Evolutionary conservation across 2,888 invertebrate species (phyloP), one percentile per base, ranked within the genome.

Genomic region (Drosophila mercatorum): DNA sequence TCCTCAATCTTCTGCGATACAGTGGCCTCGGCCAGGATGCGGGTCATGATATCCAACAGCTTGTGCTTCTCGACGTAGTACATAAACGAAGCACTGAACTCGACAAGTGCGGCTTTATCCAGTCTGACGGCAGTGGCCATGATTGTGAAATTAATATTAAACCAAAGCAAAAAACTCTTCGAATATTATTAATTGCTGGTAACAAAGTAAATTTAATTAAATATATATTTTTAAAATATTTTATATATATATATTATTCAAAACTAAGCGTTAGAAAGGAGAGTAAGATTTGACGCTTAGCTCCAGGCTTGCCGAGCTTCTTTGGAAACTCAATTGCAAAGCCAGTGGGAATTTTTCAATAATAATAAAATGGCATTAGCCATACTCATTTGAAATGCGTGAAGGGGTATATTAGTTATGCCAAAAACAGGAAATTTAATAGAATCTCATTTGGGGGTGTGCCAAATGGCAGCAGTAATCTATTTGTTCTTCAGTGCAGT

Each of bases 21-120:
- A 0, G 71, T 66, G 6, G 91, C 78, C 72, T 91, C 90, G 0
- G 88, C 87, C 60, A 91, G 36, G 26, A 92, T 38, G 8, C 88
- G 88, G 46, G 87, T 86, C 41, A 91, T 55, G 11, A 92, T 83
- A 14, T 92, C 92, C 53, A 92, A 59, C 28, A 93, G 66, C 63
- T 87, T 88, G 78, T 92, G 90, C 55, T 89, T 91, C 71, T 93
- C 93, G 5, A 92, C 88, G 57, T 93, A 93, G 1, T 83, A 81
- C 92, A 92, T 88, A 7, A 88, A 81, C 26, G 81, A 81, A 0
- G 90, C 90, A 1, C 92, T 79, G 70, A 79, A 92, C 49, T 91
- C 78, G 14, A 81, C 77, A 10, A 85, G 71, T 63, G 76, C 72
- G 5, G 67, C 43, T 17, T 75, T 78, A 34, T 86, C 76, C 22